Percentiles rank a stretch among this genome's conserved stretches.
Conservation (phyloP, 1,140 invertebrate genomes). For the Eubasilissa regina region DNA sequence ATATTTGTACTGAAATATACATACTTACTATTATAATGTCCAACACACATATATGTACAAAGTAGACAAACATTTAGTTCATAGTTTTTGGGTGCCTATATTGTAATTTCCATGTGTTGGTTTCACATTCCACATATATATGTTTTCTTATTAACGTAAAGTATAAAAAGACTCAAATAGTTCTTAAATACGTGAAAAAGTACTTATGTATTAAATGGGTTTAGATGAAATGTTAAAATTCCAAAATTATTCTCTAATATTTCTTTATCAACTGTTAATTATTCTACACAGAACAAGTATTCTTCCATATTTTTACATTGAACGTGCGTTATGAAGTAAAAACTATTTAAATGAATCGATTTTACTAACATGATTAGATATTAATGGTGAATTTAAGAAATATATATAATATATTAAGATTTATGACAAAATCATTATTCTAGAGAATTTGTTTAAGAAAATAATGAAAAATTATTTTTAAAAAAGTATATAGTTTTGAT, state of each 20-base stretch:
- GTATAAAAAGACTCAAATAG: constrained; percentile 35
- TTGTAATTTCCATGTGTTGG: constrained; percentile 18
- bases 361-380: constrained; percentile 44
- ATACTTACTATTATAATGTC: not conserved
- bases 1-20: constrained; percentile 14
- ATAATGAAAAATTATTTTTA: too few species aligned
- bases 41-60: constrained; percentile 36
- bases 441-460: constrained; percentile 53
- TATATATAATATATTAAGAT: constrained; percentile 49
- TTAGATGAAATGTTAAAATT: not conserved
- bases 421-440: constrained; percentile 51
- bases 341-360: constrained; percentile 22
- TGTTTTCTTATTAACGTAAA: constrained; percentile 30
- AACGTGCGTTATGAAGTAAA: not conserved
- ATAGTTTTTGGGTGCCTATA: constrained; percentile 30
- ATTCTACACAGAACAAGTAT: not conserved
- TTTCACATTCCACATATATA: constrained; percentile 29
- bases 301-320: not conserved
- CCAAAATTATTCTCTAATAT: not conserved
- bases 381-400: constrained; percentile 43
- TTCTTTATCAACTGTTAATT: not conserved
- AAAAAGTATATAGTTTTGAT: constrained; percentile 43
- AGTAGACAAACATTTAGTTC: constrained; percentile 14
- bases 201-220: constrained; percentile 31
- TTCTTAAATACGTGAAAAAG: constrained; percentile 25